phyloP scores from a whole-genome alignment of 1,140 invertebrate genomes.

The Drosophila seguyi region DNA sequence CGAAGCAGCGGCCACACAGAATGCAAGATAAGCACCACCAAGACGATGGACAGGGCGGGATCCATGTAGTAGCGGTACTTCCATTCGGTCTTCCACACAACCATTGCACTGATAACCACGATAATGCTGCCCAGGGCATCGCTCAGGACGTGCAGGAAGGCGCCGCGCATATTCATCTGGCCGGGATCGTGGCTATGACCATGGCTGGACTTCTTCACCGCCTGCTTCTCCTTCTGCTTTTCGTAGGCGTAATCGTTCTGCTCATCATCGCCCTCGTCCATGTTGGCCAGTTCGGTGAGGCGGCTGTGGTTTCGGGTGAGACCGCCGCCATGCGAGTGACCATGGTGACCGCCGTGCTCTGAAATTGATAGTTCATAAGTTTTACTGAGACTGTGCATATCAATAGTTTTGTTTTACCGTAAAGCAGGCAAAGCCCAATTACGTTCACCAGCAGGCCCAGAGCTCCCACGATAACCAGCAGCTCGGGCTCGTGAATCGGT shows the following conservation, averaged over 20 bases:
- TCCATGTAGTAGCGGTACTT: slow-evolving; percentile 95
- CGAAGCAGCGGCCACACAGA: slow-evolving; percentile 95
- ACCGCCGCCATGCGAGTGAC: slow-evolving; percentile 91
- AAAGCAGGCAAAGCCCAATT: slow-evolving; percentile 93
- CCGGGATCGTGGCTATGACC: slow-evolving; percentile 88
- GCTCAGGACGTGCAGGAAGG: slow-evolving; percentile 98
- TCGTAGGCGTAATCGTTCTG: slow-evolving; percentile 85
- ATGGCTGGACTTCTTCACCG: slow-evolving; percentile 85
- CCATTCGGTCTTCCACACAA: slow-evolving; percentile 95
- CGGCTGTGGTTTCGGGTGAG: slow-evolving; percentile 86
- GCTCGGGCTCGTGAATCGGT: slow-evolving; percentile 91
- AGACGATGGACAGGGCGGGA: slow-evolving; percentile 94
- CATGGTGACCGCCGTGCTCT: slow-evolving; percentile 92
- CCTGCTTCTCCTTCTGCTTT: slow-evolving; percentile 80
- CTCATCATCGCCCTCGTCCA: slow-evolving; percentile 93
- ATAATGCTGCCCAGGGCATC: slow-evolving; percentile 98
- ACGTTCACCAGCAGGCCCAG: slow-evolving; percentile 93
- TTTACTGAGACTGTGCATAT: not conserved
- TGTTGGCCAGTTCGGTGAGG: slow-evolving; percentile 86
- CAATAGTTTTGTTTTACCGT: slow-evolving; percentile 87
- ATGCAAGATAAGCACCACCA: slow-evolving; percentile 92
- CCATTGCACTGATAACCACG: slow-evolving; percentile 96
- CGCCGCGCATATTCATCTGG: slow-evolving; percentile 98
- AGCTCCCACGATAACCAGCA: slow-evolving; percentile 91
- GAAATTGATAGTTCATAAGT: slow-evolving; percentile 21